phyloP scores from a whole-genome alignment of 2,888 invertebrate species.

The Acrobasis suavella region DNA sequence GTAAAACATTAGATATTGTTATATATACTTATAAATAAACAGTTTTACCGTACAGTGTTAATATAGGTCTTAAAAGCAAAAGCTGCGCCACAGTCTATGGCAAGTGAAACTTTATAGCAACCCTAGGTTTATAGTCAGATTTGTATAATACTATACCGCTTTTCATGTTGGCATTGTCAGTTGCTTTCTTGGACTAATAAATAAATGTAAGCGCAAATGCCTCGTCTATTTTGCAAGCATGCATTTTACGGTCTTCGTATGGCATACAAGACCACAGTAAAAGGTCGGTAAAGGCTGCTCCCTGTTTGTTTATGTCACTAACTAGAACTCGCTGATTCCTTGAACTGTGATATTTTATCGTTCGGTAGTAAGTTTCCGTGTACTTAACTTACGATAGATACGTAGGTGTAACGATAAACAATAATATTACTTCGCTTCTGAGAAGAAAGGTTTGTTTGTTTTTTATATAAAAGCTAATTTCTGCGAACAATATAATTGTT shows the following conservation, averaged over 20 bases:
- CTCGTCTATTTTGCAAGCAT: slow-evolving; percentile 12
- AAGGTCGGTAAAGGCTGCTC: slow-evolving; percentile 36
- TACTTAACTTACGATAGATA: neutral
- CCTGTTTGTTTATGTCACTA: slow-evolving; percentile 42
- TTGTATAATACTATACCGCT: neutral
- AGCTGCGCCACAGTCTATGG: too few relatives aligned
- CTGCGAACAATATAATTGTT: neutral
- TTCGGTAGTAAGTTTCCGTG: slow-evolving; percentile 12
- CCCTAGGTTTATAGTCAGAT: too few relatives aligned
- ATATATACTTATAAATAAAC: too few relatives aligned
- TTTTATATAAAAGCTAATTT: neutral
- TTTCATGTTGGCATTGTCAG: neutral
- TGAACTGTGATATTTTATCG: slow-evolving; percentile 27
- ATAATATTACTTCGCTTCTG: neutral
- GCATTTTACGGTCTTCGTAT: slow-evolving; percentile 23
- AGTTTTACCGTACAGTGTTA: too few relatives aligned
- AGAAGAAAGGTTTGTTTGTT: neutral
- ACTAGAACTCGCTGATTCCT: slow-evolving; percentile 35
- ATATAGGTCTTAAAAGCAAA: too few relatives aligned
- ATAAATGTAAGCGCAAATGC: slow-evolving; percentile 6
- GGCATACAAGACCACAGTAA: slow-evolving; percentile 35
- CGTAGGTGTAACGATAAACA: neutral
- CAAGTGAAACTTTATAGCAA: too few relatives aligned
- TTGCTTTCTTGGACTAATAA: slow-evolving; percentile 6
- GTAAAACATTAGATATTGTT: too few relatives aligned